Evolutionary conservation across 2,888 invertebrate genomes (phyloP), one percentile per base, ranked within the genome.

Genomic region (Drosophila ezoana): DNA sequence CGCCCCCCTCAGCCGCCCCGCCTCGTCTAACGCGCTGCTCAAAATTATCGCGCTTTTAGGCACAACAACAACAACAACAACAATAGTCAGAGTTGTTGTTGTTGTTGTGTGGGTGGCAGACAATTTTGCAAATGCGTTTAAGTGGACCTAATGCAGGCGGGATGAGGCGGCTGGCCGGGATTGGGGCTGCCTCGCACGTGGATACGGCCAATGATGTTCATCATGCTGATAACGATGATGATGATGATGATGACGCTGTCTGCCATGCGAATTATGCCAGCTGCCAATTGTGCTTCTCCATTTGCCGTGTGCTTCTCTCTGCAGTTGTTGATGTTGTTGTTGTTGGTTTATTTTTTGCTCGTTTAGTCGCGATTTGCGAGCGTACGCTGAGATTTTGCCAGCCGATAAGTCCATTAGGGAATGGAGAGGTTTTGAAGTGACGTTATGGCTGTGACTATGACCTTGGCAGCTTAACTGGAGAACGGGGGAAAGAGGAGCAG

Each of bases 91-190:
- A 9, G 49, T n/a, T 54, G 20, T n/a, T 53, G 51, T 33, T 69
- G 69, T 66, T 65, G 70, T 61, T 72, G 82, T 79, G 87, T 83
- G 88, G 78, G 87, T 79, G 76, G 79, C 71, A 69, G 77, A 75
- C 89, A 85, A 85, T 89, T 85, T 87, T 35, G 83, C 84, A 85
- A 85, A 85, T 89, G 89, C 89, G 81, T 89, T 89, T 85, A 85
- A 85, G 85, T 85, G 85, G 72, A 74, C 71, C 84, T 85, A 85
- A 85, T 89, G 87, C 87, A 72, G 72, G 89, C 85, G 85, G 89
- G 85, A 73, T 81, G 89, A 68, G 87, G 87, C 64, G 65, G 35
- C 56, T 58, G 62, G 59, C 37, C 57, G 60, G 71, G 57, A 43
- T 40, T 38, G 74, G 66, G 49, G 20, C 49, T 47, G 54, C 43